Evolutionary conservation across 1,140 invertebrate species (phyloP).

Genomic region (Antheraea mylitta): DNA sequence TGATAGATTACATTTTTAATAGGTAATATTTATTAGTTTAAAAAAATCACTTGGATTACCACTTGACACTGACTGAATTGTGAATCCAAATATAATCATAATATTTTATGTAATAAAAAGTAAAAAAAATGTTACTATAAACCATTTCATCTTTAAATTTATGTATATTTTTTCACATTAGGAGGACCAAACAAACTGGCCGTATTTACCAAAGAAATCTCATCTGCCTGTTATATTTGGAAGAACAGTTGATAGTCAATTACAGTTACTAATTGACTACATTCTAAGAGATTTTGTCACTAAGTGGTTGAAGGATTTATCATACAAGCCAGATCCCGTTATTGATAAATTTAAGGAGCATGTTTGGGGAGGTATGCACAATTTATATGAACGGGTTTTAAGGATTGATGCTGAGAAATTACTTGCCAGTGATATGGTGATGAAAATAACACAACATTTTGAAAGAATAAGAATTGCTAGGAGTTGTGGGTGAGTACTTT

Average conservation of each 20-base stretch:
- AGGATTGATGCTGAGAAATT: constrained; percentile 90
- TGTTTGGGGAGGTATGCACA: constrained; percentile 86
- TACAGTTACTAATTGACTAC: constrained; percentile 91
- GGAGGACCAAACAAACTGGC: constrained; percentile 64
- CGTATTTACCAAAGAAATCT: constrained; percentile 55
- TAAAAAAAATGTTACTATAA: too few species aligned
- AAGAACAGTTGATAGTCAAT: constrained; percentile 88
- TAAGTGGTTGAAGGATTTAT: constrained; percentile 85
- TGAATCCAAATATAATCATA: too few species aligned
- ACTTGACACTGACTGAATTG: too few species aligned
- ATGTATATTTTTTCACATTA: constrained; percentile 18
- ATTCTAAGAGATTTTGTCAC: constrained; percentile 89
- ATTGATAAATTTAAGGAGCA: constrained; percentile 87
- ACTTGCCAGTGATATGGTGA: constrained; percentile 89
- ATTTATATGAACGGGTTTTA: constrained; percentile 85
- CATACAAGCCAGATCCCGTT: constrained; percentile 80
- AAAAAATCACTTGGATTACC: too few species aligned
- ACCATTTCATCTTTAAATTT: too few species aligned
- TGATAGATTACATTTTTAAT: too few species aligned
- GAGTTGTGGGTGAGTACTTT: constrained; percentile 83
- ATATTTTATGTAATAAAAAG: too few species aligned
- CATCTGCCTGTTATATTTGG: constrained; percentile 87
- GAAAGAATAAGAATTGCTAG: constrained; percentile 90
- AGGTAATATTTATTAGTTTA: too few species aligned
- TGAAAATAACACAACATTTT: constrained; percentile 90